Conservation (phyloP, 2,888 invertebrate species). For the Cepaea hortensis region DNA sequence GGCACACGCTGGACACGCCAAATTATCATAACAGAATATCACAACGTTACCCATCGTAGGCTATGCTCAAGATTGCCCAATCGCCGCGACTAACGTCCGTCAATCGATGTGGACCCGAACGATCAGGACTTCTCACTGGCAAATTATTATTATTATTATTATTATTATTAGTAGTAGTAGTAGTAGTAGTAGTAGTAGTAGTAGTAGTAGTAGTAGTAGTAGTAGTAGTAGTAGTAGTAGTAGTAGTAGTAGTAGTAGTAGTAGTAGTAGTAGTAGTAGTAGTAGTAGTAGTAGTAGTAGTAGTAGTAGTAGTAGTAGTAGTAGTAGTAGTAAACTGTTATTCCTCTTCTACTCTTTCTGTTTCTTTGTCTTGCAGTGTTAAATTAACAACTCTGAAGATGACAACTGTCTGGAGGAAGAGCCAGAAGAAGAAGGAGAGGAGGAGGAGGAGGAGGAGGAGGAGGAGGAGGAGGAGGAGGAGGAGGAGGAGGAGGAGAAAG, state of each 20-base stretch:
- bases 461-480: constrained; percentile 12
- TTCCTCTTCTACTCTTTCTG: neutral
- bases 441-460: constrained; percentile 9
- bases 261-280: constrained; percentile 16
- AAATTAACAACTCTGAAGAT: too few relatives aligned
- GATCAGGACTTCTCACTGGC: too few relatives aligned
- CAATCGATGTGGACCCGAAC: too few relatives aligned
- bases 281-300: constrained; percentile 1
- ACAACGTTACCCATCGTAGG: too few relatives aligned
- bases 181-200: neutral
- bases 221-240: constrained; percentile 17
- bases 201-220: constrained; percentile 17
- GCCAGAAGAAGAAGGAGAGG: too few relatives aligned
- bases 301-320: constrained; percentile 15
- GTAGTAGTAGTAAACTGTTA: constrained; percentile 17
- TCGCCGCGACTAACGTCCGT: too few relatives aligned
- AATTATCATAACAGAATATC: too few relatives aligned
- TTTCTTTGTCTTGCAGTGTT: too few relatives aligned
- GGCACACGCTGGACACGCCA: too few relatives aligned
- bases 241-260: constrained; percentile 18
- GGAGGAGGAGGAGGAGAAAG: neutral
- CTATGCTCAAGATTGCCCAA: too few relatives aligned
- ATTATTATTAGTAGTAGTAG: neutral
- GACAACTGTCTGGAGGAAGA: neutral
- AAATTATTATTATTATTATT: constrained; percentile 4